These are phyloP conservation scores for Drosophila ogumai DNA, from an alignment of 1,140 invertebrate species.

Conservation along the genomic window DNA sequence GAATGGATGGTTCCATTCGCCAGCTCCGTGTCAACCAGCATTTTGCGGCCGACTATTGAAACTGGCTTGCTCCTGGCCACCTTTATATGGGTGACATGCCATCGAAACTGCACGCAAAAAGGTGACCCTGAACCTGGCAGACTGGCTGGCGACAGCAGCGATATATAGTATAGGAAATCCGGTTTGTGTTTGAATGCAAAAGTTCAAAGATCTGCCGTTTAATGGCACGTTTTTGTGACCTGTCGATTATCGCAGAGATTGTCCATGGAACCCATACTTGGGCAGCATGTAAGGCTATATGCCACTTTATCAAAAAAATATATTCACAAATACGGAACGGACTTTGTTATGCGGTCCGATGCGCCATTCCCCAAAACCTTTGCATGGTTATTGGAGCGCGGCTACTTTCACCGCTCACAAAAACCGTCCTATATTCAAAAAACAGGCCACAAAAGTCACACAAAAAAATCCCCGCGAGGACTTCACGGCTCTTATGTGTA, in stretches of 20 bases:
- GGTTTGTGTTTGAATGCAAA: constrained; percentile 19
- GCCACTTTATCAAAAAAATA: constrained; percentile 51
- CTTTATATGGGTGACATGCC: constrained; percentile 51
- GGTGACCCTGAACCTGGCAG: constrained; percentile 40
- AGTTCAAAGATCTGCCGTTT: constrained; percentile 43
- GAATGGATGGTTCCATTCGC: constrained; percentile 37
- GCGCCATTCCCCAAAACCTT: constrained; percentile 53
- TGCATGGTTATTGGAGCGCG: constrained; percentile 70
- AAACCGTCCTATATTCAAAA: constrained; percentile 40
- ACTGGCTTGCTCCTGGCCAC: constrained; percentile 7
- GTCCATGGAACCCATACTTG: constrained; percentile 4
- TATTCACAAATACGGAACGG: constrained; percentile 37
- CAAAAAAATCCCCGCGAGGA: constrained; percentile 32
- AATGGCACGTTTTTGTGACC: constrained; percentile 48
- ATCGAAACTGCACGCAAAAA: constrained; percentile 52
- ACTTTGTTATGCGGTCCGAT: constrained; percentile 56
- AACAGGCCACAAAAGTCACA: constrained; percentile 54
- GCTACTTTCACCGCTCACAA: constrained; percentile 41
- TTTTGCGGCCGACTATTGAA: constrained; percentile 43
- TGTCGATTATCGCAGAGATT: constrained; percentile 38
- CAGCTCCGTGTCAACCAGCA: constrained; percentile 34
- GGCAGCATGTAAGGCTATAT: constrained; percentile 24
- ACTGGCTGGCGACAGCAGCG: constrained; percentile 45
- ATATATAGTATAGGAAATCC: constrained; percentile 18
- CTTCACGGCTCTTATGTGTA: constrained; percentile 22